Conservation (phyloP, 2,797 vertebrate genomes). For the Leptatherina wallacei region DNA sequence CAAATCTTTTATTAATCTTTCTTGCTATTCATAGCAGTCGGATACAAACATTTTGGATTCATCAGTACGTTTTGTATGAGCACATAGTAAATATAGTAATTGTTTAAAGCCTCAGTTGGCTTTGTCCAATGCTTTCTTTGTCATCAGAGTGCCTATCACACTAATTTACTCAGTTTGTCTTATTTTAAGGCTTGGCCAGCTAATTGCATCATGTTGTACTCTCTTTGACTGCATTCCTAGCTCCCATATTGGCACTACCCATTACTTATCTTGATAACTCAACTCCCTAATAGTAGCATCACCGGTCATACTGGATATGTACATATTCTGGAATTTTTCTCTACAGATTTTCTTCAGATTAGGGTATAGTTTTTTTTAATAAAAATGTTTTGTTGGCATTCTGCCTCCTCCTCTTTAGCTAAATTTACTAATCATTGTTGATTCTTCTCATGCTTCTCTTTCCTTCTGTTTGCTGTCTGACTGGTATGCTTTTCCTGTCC, state of each 20-base stretch:
- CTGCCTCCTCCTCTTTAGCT: neutral
- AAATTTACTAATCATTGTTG: neutral
- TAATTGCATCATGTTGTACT: neutral
- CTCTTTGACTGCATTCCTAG: neutral
- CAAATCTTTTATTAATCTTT: neutral
- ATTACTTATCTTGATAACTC: neutral
- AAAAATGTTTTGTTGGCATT: neutral
- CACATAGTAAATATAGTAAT: neutral
- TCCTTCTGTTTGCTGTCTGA: slow-evolving; percentile 42
- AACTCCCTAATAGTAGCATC: neutral
- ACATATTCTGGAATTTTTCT: neutral
- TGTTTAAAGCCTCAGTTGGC: neutral
- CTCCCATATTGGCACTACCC: neutral
- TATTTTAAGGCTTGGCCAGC: neutral
- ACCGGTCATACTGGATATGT: neutral
- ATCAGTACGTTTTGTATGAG: neutral
- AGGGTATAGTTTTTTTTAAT: neutral
- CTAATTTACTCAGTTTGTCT: neutral
- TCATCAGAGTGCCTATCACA: neutral
- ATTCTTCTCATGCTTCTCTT: slow-evolving; percentile 10
- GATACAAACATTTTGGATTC: too few species aligned
- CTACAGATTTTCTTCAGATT: neutral
- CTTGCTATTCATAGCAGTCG: neutral
- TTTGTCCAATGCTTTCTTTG: neutral
- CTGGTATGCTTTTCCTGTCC: slow-evolving; percentile 58